phyloP scores from a whole-genome alignment of 2,797 vertebrate species.

The Paedocypris micromegethes region DNA sequence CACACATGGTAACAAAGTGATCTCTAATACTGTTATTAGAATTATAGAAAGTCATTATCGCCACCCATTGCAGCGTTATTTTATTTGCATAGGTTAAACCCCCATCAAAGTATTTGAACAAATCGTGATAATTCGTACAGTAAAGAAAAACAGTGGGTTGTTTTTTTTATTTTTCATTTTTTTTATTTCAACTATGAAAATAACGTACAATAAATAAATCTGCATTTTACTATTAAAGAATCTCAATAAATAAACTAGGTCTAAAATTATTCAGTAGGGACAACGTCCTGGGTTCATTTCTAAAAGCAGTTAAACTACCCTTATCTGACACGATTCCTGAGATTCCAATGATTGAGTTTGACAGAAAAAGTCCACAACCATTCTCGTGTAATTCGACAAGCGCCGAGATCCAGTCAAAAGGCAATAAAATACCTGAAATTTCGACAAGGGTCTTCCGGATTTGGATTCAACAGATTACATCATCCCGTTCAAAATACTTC shows the following conservation, averaged over 20 bases:
- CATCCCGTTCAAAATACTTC: slow-evolving; percentile 45
- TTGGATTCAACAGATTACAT: slow-evolving; percentile 47
- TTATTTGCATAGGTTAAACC: background rate
- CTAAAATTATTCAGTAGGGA: slow-evolving; percentile 82
- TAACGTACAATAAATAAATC: slow-evolving; percentile 99
- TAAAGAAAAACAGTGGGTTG: slow-evolving; percentile 65
- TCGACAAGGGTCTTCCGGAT: slow-evolving; percentile 57
- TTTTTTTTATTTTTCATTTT: slow-evolving; percentile 74
- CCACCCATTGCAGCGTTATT: too few species aligned
- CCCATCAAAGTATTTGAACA: background rate
- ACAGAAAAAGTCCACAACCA: slow-evolving; percentile 51
- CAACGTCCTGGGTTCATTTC: slow-evolving; percentile 67
- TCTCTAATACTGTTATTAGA: too few species aligned
- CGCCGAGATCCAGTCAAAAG: slow-evolving; percentile 51
- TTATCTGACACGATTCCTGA: slow-evolving; percentile 72
- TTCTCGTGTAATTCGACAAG: slow-evolving; percentile 36
- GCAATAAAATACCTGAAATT: slow-evolving; percentile 69
- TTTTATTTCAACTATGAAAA: slow-evolving; percentile 94
- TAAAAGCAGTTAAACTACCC: slow-evolving; percentile 66
- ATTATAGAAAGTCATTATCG: too few species aligned
- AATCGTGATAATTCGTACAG: too few species aligned
- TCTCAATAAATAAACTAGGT: slow-evolving; percentile 96
- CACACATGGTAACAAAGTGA: too few species aligned
- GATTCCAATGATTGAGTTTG: slow-evolving; percentile 71
- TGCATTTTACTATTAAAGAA: slow-evolving; percentile 93